These are phyloP conservation scores for Prolemur simus DNA, from an alignment of 2,113 vertebrate genomes.

Conservation along the genomic window DNA sequence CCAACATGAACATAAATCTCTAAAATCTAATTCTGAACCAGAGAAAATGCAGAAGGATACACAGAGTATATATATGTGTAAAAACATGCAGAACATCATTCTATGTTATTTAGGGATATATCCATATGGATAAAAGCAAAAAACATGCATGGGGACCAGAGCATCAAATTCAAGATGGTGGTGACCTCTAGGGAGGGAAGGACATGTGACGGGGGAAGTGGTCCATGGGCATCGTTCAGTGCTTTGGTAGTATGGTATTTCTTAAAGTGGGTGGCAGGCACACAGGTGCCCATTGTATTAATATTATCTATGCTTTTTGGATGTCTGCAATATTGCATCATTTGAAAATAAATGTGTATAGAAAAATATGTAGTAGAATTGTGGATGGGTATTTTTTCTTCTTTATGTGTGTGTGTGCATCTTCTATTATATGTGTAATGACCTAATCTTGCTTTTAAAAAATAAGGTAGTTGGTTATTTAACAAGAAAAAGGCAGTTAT, in stretches of 20 bases:
- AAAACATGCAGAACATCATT: not conserved
- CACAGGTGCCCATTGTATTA: not conserved
- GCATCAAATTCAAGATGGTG: not conserved
- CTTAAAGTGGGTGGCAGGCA: not conserved
- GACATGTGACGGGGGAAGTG: not conserved
- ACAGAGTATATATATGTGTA: not conserved
- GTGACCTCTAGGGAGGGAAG: not conserved
- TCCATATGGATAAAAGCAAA: not conserved
- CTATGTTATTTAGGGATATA: not conserved
- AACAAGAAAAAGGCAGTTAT: not conserved
- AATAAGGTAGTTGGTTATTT: not conserved
- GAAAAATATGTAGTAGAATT: not conserved
- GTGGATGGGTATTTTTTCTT: not conserved
- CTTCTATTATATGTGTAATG: not conserved
- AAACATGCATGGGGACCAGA: not conserved
- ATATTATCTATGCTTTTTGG: not conserved
- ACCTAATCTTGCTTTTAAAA: not conserved
- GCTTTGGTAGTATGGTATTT: not conserved
- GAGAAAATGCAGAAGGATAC: not conserved
- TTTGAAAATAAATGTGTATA: not conserved
- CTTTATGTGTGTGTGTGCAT: not conserved
- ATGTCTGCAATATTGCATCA: not conserved
- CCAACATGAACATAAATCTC: not conserved
- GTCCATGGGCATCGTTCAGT: not conserved
- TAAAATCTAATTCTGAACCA: not conserved